Conservation (phyloP, 2,113 vertebrate genomes). For the Elephas maximus region DNA sequence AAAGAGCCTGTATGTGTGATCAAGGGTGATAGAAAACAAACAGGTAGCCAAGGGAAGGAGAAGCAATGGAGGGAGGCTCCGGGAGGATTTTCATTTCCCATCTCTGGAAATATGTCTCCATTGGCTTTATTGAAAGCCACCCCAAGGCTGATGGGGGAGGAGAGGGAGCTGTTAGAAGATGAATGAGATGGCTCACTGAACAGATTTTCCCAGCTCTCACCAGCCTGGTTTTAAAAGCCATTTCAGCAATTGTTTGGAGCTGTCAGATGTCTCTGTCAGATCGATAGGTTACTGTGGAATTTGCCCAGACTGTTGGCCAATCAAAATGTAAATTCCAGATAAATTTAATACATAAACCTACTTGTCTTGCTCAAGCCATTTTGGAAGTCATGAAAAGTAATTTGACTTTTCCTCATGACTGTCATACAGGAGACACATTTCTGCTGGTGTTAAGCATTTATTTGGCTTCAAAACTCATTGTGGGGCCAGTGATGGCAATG, state of each 20-base stretch:
- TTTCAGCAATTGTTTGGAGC: constrained; percentile 87
- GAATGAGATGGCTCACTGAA: constrained; percentile 85
- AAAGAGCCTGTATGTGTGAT: constrained; percentile 4
- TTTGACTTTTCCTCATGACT: constrained; percentile 82
- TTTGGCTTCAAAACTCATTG: constrained; percentile 4
- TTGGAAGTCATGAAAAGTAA: constrained; percentile 88
- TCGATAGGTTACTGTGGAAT: constrained; percentile 86
- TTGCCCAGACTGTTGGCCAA: constrained; percentile 86
- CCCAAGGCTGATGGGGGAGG: constrained; percentile 75
- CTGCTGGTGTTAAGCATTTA: constrained; percentile 71
- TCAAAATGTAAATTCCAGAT: constrained; percentile 89
- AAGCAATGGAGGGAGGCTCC: constrained; percentile 19
- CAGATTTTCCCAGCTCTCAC: constrained; percentile 78
- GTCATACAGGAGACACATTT: constrained; percentile 72
- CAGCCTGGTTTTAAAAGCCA: constrained; percentile 86
- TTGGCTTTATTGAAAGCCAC: constrained; percentile 85
- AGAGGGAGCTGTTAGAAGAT: constrained; percentile 82
- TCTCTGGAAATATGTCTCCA: constrained; percentile 85
- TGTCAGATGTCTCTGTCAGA: constrained; percentile 88
- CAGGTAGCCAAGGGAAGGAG: background rate
- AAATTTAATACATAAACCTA: constrained; percentile 87
- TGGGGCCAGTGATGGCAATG: background rate
- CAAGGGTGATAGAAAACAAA: background rate
- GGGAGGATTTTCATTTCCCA: constrained; percentile 74
- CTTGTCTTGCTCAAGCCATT: constrained; percentile 86